Evolutionary conservation across 2,888 invertebrate genomes (phyloP).

Genomic region (Alloscopus bannaensis): DNA sequence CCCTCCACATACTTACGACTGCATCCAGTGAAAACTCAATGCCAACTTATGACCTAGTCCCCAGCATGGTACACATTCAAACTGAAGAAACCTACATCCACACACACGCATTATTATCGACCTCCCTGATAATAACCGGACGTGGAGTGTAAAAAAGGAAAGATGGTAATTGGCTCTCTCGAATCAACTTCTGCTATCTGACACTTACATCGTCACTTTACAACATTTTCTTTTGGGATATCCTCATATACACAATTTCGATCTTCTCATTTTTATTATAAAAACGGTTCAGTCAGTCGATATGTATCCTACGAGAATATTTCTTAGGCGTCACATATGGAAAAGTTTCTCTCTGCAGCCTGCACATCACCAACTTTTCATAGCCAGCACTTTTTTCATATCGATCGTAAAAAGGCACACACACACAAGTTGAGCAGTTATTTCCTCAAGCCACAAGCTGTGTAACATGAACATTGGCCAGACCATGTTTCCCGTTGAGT

Average conservation of each 20-base stretch:
- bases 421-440: constrained; percentile 37
- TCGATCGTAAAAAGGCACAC: constrained; percentile 52
- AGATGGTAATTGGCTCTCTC: not conserved
- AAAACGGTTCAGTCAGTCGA: not conserved
- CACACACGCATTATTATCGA: not conserved
- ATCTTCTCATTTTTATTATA: not conserved
- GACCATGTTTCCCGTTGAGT: constrained; percentile 18
- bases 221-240: not conserved
- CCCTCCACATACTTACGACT: no score
- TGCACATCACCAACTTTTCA: constrained; percentile 27
- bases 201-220: not conserved
- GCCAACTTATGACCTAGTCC: not conserved
- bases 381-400: constrained; percentile 27
- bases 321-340: no score
- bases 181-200: not conserved
- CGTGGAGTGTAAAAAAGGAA: not conserved
- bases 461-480: not conserved
- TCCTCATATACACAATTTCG: not conserved
- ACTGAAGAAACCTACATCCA: not conserved
- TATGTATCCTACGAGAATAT: no score
- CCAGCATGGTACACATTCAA: not conserved
- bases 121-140: not conserved
- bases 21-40: not conserved
- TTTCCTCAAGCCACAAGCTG: constrained; percentile 28
- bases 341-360: constrained; percentile 11